Evolutionary conservation across 1,140 invertebrate species (phyloP).

Genomic region (Drosophila ercepeae): DNA sequence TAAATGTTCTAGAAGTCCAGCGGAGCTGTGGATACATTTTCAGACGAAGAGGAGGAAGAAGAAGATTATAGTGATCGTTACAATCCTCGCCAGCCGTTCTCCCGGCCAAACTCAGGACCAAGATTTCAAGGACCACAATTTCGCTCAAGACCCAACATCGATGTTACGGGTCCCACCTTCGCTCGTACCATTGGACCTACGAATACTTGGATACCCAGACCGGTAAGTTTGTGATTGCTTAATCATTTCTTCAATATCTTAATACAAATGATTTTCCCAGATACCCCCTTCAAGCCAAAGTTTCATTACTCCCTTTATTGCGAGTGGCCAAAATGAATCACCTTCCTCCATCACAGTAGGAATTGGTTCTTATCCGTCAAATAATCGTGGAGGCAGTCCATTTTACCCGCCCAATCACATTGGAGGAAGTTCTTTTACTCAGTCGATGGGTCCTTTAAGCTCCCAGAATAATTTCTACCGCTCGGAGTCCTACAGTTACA

Average conservation of each 20-base stretch:
- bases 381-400: background rate
- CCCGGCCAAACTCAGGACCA: background rate
- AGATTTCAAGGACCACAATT: background rate
- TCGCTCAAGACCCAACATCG: background rate
- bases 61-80: background rate
- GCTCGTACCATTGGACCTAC: background rate
- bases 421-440: background rate
- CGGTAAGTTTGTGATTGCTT: background rate
- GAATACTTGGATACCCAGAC: background rate
- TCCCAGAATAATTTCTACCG: conserved; percentile 47
- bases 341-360: too few species aligned
- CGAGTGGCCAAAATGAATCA: background rate
- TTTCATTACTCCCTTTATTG: background rate
- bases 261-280: background rate
- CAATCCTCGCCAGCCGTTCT: background rate
- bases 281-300: background rate
- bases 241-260: background rate
- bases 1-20: background rate
- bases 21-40: background rate
- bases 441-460: background rate
- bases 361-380: background rate
- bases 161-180: background rate
- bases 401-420: background rate
- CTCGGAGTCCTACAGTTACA: conserved; percentile 54
- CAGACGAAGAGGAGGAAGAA: background rate